Conservation (phyloP, 2,113 vertebrate species). For the Nyctereutes procyonoides region DNA sequence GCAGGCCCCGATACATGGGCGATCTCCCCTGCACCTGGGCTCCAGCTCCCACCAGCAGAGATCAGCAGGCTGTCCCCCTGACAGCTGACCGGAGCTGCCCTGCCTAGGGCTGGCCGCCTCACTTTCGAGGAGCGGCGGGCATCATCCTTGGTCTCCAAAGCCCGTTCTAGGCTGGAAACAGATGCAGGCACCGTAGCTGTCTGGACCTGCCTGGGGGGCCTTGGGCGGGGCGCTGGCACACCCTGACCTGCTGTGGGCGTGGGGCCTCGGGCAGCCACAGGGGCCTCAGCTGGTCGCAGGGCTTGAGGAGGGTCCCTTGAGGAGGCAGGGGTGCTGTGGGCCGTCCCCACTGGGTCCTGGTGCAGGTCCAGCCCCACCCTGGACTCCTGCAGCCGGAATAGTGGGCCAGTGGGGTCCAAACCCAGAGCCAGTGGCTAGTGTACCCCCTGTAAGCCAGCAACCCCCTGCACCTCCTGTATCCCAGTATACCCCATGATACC, state of each 20-base stretch:
- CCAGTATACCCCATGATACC: not conserved
- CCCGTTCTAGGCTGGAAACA: fast-evolving
- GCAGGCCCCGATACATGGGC: too few species aligned
- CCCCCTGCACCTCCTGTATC: not conserved
- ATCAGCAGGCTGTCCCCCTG: fast-evolving
- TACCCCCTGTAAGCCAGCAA: not conserved
- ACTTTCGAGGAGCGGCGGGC: not conserved
- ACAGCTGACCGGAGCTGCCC: fast-evolving
- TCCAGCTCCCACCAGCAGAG: not conserved
- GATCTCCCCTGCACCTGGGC: too few species aligned
- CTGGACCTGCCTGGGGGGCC: fast-evolving
- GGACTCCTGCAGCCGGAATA: not conserved
- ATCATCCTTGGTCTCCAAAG: not conserved
- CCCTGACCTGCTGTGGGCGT: not conserved
- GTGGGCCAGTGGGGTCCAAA: not conserved
- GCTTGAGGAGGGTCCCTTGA: not conserved
- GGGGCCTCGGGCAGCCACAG: fast-evolving
- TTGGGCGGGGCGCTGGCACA: not conserved
- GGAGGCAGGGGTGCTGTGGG: fast-evolving
- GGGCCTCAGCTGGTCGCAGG: fast-evolving
- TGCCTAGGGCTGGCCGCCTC: too few species aligned
- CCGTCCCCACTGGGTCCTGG: not conserved
- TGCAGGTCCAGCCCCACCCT: too few species aligned
- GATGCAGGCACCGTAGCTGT: fast-evolving
- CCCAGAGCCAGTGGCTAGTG: not conserved